Evolutionary conservation across 1,140 invertebrate genomes (phyloP).

Genomic region (Philopotamus ludificatus): DNA sequence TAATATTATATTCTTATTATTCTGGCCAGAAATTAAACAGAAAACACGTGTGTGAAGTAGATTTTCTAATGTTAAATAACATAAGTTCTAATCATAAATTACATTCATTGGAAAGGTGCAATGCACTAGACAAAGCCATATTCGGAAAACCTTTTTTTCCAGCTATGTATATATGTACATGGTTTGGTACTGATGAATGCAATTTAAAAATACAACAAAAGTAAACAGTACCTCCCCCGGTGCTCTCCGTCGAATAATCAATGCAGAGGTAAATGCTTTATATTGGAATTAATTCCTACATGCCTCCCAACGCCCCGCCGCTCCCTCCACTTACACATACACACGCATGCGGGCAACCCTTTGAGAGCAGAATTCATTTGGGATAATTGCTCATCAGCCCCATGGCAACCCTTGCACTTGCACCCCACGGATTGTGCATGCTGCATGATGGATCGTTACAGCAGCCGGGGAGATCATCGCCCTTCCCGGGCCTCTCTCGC

Average conservation of each 20-base stretch:
- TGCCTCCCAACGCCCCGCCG: not conserved
- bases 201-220: too few species aligned
- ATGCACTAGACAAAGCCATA: too few species aligned
- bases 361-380: too few species aligned
- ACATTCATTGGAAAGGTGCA: too few species aligned
- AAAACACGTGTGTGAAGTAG: too few species aligned
- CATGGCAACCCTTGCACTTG: not conserved
- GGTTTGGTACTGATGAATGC: too few species aligned
- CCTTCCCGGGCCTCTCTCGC: slow-evolving; percentile 22
- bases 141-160: too few species aligned
- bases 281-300: not conserved
- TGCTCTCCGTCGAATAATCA: not conserved
- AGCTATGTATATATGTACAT: too few species aligned
- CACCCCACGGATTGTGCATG: not conserved
- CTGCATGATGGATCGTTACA: not conserved
- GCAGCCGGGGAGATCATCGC: slow-evolving; percentile 20
- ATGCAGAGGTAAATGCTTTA: not conserved
- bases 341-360: not conserved
- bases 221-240: not conserved
- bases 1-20: too few species aligned
- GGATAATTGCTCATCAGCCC: not conserved
- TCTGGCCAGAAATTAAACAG: too few species aligned
- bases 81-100: too few species aligned
- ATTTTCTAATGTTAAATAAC: too few species aligned
- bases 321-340: not conserved